Evolutionary conservation across 2,113 vertebrate species (phyloP).

Genomic region (Erythrocercus mccallii): DNA sequence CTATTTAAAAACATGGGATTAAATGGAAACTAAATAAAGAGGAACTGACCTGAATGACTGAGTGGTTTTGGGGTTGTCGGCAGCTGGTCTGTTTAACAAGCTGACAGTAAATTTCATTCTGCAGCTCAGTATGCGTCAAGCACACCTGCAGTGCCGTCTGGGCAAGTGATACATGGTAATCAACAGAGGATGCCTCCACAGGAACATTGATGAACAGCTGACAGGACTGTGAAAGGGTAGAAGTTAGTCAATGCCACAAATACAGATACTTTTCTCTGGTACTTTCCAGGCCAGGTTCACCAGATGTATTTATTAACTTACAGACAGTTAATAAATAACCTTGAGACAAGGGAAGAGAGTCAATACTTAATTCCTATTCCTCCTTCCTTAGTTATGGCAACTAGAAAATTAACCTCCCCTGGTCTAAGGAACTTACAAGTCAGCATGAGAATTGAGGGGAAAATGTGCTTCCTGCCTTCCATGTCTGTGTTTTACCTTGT

Average conservation of each 20-base stretch:
- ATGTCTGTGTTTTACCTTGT: not conserved
- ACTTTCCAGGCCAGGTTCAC: not conserved
- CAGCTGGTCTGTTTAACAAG: conserved; percentile 86
- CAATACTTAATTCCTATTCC: not conserved
- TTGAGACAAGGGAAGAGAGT: not conserved
- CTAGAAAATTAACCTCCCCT: not conserved
- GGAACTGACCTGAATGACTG: conserved; percentile 81
- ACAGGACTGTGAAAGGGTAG: conserved; percentile 76
- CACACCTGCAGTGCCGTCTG: conserved; percentile 89
- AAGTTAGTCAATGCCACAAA: not conserved
- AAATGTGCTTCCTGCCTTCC: not conserved
- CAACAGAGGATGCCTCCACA: conserved; percentile 84
- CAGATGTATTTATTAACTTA: not conserved
- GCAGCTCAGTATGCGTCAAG: conserved; percentile 85
- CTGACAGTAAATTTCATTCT: conserved; percentile 90
- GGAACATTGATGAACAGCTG: conserved; percentile 91
- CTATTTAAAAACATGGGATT: not conserved
- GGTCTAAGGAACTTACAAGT: not conserved
- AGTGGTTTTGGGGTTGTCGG: conserved; percentile 80
- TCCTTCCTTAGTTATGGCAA: not conserved
- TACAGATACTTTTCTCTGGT: not conserved
- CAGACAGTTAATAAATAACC: not conserved
- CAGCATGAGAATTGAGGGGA: not conserved
- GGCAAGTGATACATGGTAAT: conserved; percentile 88
- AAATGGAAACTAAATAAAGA: not conserved